Evolutionary conservation across 2,888 invertebrate species (phyloP), one percentile per base, ranked within the genome.

Genomic region (Hypolimnas misippus): DNA sequence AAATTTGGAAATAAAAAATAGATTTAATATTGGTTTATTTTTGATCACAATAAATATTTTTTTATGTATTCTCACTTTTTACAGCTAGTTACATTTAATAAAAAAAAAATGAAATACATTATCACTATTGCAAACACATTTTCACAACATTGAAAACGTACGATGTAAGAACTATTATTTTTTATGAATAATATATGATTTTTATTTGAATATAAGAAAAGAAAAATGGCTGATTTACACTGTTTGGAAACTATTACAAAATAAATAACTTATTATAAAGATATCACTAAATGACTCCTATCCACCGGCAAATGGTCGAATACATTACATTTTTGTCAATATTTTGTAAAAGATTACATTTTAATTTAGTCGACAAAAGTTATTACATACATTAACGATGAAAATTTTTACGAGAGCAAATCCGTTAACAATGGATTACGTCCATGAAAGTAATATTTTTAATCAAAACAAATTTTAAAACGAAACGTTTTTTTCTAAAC

Each of bases 71-170:
- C 19, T 77, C 76, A 76, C 76, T 76, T 74, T 46, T 66, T 65
- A 68, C 46, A 69, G 35, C 53, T 65, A 66, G 51, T 62, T 59
- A 62, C 58, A 57, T n/a, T n/a, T n/a, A 56, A 44, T 25, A 25
- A 38, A 42, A 42, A 55, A 35, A 35, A 42, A 42, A 50, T 56
- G 50, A 57, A 67, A 71, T 81, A 83, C 67, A 73, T 84, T 61
- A 58, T 87, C 86, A 86, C 84, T 88, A 86, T 89, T 87, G 85
- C 81, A 84, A 89, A 86, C 73, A 81, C 67, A 88, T 89, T 76
- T 87, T 86, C 82, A 79, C 86, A 87, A 86, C 82, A 88, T 87
- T 86, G 84, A 86, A 83, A 71, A 79, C 76, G 78, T 70, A 68
- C 72, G 12, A 33, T 40, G 44, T 58, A 35, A 46, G 21, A 58